phyloP scores from a whole-genome alignment of 2,113 vertebrate genomes.

The Spheniscus mendiculus region DNA sequence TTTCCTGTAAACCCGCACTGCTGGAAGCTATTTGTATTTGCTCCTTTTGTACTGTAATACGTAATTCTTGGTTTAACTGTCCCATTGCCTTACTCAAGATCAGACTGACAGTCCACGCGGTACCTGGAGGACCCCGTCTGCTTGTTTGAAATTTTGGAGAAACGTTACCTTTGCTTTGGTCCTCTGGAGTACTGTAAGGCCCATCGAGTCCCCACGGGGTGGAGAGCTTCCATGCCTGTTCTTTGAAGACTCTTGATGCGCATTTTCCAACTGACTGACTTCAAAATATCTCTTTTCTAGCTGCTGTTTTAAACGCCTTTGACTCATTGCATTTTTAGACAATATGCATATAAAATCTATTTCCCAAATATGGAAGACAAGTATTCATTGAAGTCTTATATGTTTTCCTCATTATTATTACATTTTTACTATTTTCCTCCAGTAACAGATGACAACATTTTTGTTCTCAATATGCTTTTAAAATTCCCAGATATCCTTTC shows the following conservation, averaged over 20 bases:
- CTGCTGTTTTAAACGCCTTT: constrained; percentile 20
- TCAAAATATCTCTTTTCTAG: constrained; percentile 1
- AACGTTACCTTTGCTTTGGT: not conserved
- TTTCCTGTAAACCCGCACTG: not conserved
- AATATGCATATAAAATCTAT: not conserved
- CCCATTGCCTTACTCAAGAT: not conserved
- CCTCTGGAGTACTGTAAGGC: not conserved
- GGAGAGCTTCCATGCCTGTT: not conserved
- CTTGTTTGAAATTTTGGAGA: not conserved
- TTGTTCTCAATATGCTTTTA: constrained; percentile 37
- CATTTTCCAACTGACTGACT: not conserved
- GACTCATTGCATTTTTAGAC: constrained; percentile 6
- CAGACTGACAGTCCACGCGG: not conserved
- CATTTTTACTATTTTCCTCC: not conserved
- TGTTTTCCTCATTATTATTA: constrained; percentile 27
- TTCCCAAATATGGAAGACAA: constrained; percentile 39
- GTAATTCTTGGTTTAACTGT: not conserved
- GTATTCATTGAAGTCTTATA: constrained; percentile 6
- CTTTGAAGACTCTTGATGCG: not conserved
- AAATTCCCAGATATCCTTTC: constrained; percentile 12
- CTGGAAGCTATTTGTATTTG: not conserved
- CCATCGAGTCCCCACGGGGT: fast-evolving
- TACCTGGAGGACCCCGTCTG: not conserved
- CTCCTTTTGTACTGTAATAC: not conserved
- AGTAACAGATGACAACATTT: constrained; percentile 48